Base-by-base conservation (phyloP, 1,140 invertebrate species). In the Drosophila aff. region DNA sequence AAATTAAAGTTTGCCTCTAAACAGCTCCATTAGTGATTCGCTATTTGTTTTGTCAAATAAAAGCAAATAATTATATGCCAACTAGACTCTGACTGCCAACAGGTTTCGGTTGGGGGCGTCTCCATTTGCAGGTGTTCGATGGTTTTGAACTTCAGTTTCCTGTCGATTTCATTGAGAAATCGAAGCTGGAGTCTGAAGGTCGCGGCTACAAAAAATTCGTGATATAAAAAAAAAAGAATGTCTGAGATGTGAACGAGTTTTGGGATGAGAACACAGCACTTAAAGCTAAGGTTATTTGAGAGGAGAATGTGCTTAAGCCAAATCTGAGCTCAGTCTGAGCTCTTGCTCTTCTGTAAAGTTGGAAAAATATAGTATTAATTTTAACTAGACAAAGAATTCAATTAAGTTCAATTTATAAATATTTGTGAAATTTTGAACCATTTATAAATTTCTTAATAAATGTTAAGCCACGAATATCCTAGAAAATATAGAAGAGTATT, bases 101-200 rank as follows among this genome's bases (percentile, higher is more conserved):
- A 61, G 79, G 64, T 79, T 86, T 69, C 21, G 9, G 40, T 68
- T 23, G 49, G 36, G 44, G 55, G 71, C 41, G 40, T 55, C 36
- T 44, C 43, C n/a, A 40, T 49, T 11, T 33, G 62, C 60, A 64
- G 72, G 74, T 65, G 69, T 58, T 58, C 49, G 44, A 26, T 59
- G 63, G 49, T 43, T 66, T 58, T 76, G 41, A 76, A 57, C 63
- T 76, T 67, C 63, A 40, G 50, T 68, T 77, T 67, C 62, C 57
- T 46, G 50, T 33, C 58, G 46, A 61, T 62, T 77, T 89, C 84
- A 89, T 89, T 83, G 53, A 89, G 77, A 68, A 87, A 78, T 71
- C 73, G 18, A 55, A 80, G 64, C 76, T 87, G 71, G 67, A 74
- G 58, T 52, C 44, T 41, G 68, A 87, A 87, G 83, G 83, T 74